Percentiles rank a stretch among this genome's conserved stretches.
Evolutionary conservation across 2,113 vertebrate genomes (phyloP).

Genomic region (Strix aluco): DNA sequence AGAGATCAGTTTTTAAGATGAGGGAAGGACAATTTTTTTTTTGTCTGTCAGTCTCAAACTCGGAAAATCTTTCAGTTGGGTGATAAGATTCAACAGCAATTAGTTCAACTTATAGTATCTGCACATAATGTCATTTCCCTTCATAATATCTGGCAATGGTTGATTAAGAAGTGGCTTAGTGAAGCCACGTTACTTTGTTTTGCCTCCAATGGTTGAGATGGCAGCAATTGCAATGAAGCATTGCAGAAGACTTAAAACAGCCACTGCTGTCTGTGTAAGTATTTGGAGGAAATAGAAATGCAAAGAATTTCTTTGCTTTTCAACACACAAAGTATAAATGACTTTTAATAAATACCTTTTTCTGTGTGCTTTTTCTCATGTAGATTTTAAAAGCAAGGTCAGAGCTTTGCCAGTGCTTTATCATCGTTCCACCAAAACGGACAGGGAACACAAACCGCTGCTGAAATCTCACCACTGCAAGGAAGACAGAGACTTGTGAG

Average conservation of each 20-base stretch:
- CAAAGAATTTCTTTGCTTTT: not conserved
- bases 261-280: not conserved
- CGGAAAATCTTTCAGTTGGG: not conserved
- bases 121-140: rapidly evolving
- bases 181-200: not conserved
- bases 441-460: constrained; percentile 86
- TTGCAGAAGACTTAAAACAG: not conserved
- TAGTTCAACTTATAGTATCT: not conserved
- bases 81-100: not conserved
- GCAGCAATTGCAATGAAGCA: not conserved
- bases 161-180: not conserved
- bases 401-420: constrained; percentile 86
- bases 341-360: constrained; percentile 76
- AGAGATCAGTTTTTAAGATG: not conserved
- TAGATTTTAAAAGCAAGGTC: constrained; percentile 87
- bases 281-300: not conserved
- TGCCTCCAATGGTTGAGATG: not conserved
- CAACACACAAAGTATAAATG: not conserved
- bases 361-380: constrained; percentile 80
- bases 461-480: constrained; percentile 88
- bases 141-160: rapidly evolving
- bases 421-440: constrained; percentile 70
- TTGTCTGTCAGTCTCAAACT: not conserved
- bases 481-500: constrained; percentile 16
- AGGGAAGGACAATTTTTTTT: not conserved